These are phyloP conservation scores for Mythimna albipuncta DNA, from an alignment of 2,888 invertebrate species.

Conservation along the genomic window DNA sequence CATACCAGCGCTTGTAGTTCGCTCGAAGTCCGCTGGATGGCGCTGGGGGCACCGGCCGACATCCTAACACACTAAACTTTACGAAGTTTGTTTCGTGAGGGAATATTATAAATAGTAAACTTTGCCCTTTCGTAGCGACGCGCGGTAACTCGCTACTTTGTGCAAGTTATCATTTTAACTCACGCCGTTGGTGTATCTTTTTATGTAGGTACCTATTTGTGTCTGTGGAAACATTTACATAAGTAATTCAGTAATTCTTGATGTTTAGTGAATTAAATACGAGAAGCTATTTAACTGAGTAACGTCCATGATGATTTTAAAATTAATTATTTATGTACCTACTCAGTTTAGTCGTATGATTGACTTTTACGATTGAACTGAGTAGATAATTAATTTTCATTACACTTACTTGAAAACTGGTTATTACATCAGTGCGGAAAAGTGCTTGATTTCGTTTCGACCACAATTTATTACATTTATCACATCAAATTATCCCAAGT, in stretches of 20 bases:
- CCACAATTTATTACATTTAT: too few species aligned
- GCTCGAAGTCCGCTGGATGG: slow-evolving; percentile 13
- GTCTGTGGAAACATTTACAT: neutral
- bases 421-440: too few species aligned
- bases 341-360: too few species aligned
- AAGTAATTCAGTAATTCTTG: neutral
- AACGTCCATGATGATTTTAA: neutral
- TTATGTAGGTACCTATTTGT: neutral
- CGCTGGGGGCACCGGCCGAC: slow-evolving; percentile 5
- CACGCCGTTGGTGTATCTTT: too few species aligned
- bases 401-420: too few species aligned
- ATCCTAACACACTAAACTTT: neutral
- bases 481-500: too few species aligned
- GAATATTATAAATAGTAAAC: slow-evolving; percentile 29
- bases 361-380: neutral
- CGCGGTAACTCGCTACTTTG: neutral
- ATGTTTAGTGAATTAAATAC: neutral
- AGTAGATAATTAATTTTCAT: neutral
- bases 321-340: too few species aligned
- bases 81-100: slow-evolving; percentile 15
- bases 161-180: neutral
- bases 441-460: too few species aligned
- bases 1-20: neutral
- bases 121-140: slow-evolving; percentile 12
- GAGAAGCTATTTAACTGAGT: too few species aligned